These are phyloP conservation scores for Bombylius major DNA, from an alignment of 2,888 invertebrate species.

Conservation along the genomic window DNA sequence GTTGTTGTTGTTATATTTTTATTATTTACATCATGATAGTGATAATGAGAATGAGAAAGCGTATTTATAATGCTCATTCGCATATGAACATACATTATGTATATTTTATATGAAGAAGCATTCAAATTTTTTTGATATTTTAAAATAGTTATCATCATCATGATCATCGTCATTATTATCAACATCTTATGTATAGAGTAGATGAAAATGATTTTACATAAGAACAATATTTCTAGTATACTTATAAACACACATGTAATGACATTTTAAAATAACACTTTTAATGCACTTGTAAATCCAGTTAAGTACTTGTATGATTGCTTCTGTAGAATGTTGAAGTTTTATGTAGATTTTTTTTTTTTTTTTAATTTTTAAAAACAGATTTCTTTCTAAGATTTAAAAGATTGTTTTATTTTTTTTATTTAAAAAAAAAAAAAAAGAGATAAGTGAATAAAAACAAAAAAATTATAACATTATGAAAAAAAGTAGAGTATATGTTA, in stretches of 20 bases:
- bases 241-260: not conserved
- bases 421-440: too few relatives aligned
- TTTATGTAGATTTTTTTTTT: too few relatives aligned
- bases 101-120: not conserved
- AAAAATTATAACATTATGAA: too few relatives aligned
- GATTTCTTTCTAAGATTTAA: too few relatives aligned
- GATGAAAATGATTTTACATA: too few relatives aligned
- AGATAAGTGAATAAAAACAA: too few relatives aligned
- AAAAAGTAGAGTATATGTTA: too few relatives aligned
- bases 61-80: not conserved
- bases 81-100: not conserved
- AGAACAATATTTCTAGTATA: too few relatives aligned
- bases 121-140: not conserved
- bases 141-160: not conserved
- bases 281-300: not conserved
- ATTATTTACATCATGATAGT: not conserved
- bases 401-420: too few relatives aligned
- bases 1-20: not conserved
- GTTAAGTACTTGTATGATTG: not conserved
- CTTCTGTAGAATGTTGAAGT: not conserved
- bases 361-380: too few relatives aligned
- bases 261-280: not conserved
- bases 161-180: too few relatives aligned
- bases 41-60: not conserved
- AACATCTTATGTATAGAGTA: too few relatives aligned